phyloP scores from a whole-genome alignment of 2,797 vertebrate species.

The Megalops cyprinoides region DNA sequence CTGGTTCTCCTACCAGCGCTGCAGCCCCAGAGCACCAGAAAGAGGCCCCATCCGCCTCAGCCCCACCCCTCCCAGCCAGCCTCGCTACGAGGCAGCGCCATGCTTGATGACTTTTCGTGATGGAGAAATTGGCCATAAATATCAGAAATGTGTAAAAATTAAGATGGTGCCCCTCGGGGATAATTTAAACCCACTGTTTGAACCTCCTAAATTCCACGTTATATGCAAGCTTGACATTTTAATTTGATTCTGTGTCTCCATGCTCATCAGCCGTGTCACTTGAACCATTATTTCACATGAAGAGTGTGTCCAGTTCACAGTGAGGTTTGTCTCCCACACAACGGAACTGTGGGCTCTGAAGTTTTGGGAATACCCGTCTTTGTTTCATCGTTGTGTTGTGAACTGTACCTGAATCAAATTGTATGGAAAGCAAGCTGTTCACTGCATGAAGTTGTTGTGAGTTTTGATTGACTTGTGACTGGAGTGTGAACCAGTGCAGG shows the following conservation, averaged over 20 bases:
- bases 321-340: neutral
- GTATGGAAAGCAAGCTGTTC: neutral
- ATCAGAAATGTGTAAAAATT: conserved; percentile 29
- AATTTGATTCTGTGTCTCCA: neutral
- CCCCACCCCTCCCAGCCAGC: neutral
- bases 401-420: neutral
- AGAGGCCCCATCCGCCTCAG: neutral
- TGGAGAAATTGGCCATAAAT: conserved; percentile 27
- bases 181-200: conserved; percentile 14
- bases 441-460: neutral
- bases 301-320: neutral
- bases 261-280: neutral
- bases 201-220: conserved; percentile 9
- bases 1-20: neutral
- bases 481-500: neutral
- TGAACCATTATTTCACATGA: neutral
- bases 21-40: neutral
- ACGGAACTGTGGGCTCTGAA: neutral
- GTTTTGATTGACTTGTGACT: neutral
- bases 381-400: neutral
- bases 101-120: neutral
- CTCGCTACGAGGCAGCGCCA: neutral
- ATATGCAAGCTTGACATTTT: conserved; percentile 13
- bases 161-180: conserved; percentile 6
- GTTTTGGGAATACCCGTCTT: neutral